Evolutionary conservation across 2,797 vertebrate genomes (phyloP), one percentile per base, ranked within the genome.

Genomic region (Eutrigla gurnardus): DNA sequence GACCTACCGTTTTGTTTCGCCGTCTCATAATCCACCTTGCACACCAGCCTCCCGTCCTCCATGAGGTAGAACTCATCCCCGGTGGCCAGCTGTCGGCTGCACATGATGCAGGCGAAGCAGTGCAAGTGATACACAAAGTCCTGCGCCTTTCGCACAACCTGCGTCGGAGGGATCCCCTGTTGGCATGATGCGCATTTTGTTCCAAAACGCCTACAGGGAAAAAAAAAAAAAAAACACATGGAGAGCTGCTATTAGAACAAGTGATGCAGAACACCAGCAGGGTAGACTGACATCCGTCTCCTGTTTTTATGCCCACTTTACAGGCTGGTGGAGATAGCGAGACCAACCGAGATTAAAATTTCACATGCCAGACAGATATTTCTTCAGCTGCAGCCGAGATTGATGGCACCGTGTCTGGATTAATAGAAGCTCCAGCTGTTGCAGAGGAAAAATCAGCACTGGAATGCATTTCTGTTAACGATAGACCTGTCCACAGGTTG

Each of bases 31-130:
- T 99, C 98, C 84, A 98, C 97, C 91, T 99, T 99, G 94, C 98
- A 99, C 84, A 99, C 97, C 82, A 99, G 95, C 76, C 98, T 93
- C 59, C 98, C 97, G 0, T 99, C 98, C 90, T 99, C 98, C 98
- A 99, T 98, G 89, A 99, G 96, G 94, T 99, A 99, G 93, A 99
- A 99, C 95, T 99, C 97, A 0, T 99, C 98, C 0, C 97, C 98
- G 0, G 98, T 99, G 93, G 97, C 96, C 93, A 99, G 93, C 90
- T 99, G 98, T 55, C 97, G 95, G 94, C 93, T 98, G 89, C 98
- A 99, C 95, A 99, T 98, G 85, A 99, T 95, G 84, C 98, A 99
- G 90, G 97, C 96, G 0, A 99, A 99, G 94, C 98, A 99, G 92
- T 97, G 97, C 65, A 99, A 95, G 91, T 99, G 98, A 91, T 99